Evolutionary conservation across 2,797 vertebrate species (phyloP).

Genomic region (Phataginus tricuspis): DNA sequence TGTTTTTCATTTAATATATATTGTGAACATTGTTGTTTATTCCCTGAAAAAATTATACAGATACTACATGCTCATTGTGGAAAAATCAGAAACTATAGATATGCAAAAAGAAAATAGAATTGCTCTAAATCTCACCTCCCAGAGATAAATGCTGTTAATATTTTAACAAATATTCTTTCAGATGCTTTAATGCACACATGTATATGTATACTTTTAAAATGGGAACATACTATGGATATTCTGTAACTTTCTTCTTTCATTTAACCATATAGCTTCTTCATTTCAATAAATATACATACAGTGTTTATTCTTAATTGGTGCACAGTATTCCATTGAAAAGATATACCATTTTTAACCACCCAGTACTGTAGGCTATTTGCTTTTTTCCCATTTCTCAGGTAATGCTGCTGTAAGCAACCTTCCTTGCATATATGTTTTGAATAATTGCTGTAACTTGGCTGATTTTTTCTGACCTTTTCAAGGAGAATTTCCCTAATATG

Average conservation of each 20-base stretch:
- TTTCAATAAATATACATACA: constrained; percentile 13
- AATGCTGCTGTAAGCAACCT: not conserved
- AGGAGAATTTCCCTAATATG: constrained; percentile 12
- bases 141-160: constrained; percentile 64
- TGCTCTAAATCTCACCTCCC: constrained; percentile 78
- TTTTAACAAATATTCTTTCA: constrained; percentile 46
- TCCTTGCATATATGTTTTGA: constrained; percentile 36
- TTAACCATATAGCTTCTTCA: constrained; percentile 23
- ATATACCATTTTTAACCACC: constrained; percentile 22
- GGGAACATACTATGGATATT: not conserved
- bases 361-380: constrained; percentile 20
- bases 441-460: constrained; percentile 29
- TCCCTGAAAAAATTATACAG: constrained; percentile 81
- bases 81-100: constrained; percentile 76
- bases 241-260: not conserved
- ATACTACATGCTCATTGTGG: constrained; percentile 78
- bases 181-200: constrained; percentile 31
- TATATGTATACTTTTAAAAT: constrained; percentile 33
- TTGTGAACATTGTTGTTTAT: constrained; percentile 73
- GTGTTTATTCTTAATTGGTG: constrained; percentile 2
- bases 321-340: constrained; percentile 17
- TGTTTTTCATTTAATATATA: constrained; percentile 75
- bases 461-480: not conserved
- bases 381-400: constrained; percentile 37
- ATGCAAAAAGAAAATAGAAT: constrained; percentile 68